Base-by-base conservation (phyloP, 1,140 invertebrate genomes). In the Calephelis virginiensis region DNA sequence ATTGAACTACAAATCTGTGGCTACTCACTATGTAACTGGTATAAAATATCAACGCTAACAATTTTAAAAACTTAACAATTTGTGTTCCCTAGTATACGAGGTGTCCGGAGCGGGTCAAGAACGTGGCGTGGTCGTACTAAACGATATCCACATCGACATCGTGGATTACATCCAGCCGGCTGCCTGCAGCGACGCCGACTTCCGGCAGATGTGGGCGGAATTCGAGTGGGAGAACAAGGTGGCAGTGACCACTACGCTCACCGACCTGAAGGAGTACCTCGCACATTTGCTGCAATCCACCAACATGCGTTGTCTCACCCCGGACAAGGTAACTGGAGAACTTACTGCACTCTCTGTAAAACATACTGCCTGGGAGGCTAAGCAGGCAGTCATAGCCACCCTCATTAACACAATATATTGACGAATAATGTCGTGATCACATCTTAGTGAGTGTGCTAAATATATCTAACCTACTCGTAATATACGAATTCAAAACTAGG, bases 201-300 rank as follows among this genome's bases (percentile, higher is more conserved):
- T 99, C 92, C 91, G 99, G 12, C 95, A 97, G 90, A 99, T 99
- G 99, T 99, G 99, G 99, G 97, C 98, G 2, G 98, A 99, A 92
- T 99, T 99, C 92, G 99, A 99, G 92, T 99, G 99, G 99, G 99
- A 99, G 92, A 99, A 99, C 92, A 99, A 99, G 94, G 97, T 99
- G 9, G 97, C 98, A 0, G 98, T 99, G 0, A 98, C 98, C 84
- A 99, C 99, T 1, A 97, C 96, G 56, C 94, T 99, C 67, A 96
- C 96, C 0, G 98, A 99, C 89, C 92, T 99, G 17, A 94, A 97
- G 68, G 97, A 98, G 75, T 99, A 99, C 92, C 92, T 99, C 37
- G 94, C 96, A 61, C 98, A 99, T 82, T 92, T 99, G 43, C 92
- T 99, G 28, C 96, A 96, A 73, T 97, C 96, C 67, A 99, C 99